Evolutionary conservation across 2,888 invertebrate species (phyloP).

Genomic region (Lithophane semibrunnea): DNA sequence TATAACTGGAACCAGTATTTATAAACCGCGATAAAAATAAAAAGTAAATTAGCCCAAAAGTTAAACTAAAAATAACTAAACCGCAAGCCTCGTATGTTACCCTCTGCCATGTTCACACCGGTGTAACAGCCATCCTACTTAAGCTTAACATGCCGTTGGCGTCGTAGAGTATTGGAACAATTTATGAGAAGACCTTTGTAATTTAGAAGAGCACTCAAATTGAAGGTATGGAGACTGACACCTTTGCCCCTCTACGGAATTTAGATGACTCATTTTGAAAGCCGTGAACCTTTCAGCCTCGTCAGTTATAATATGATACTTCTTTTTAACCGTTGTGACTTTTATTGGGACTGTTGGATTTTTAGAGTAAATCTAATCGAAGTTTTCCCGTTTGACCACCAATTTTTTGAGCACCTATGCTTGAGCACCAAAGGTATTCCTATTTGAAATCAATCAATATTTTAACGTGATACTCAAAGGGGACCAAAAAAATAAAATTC

Average conservation of each 20-base stretch:
- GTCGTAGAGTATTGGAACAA: conserved; percentile 89
- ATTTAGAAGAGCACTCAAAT: conserved; percentile 88
- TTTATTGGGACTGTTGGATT: conserved; percentile 34
- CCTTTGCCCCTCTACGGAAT: conserved; percentile 78
- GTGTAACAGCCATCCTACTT: conserved; percentile 77
- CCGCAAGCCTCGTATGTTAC: too few relatives aligned
- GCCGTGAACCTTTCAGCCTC: conserved; percentile 44
- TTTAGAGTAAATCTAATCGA: neutral
- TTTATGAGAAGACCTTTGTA: conserved; percentile 89
- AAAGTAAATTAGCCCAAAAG: neutral
- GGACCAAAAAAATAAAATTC: too few relatives aligned
- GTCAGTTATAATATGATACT: conserved; percentile 57
- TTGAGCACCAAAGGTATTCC: too few relatives aligned
- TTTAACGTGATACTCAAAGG: too few relatives aligned
- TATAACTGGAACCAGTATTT: neutral
- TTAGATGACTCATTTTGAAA: conserved; percentile 79
- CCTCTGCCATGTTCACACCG: conserved; percentile 30
- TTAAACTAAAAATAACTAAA: neutral
- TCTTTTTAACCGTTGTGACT: conserved; percentile 41
- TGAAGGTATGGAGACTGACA: conserved; percentile 87
- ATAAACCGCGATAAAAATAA: neutral
- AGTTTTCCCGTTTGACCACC: too few relatives aligned
- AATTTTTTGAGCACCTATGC: too few relatives aligned
- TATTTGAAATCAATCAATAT: too few relatives aligned
- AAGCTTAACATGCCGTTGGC: conserved; percentile 86